A percentile compares a stretch with the other conserved stretches of the same genome.
Conservation (phyloP, 2,113 vertebrate species). For the Alces alces region DNA sequence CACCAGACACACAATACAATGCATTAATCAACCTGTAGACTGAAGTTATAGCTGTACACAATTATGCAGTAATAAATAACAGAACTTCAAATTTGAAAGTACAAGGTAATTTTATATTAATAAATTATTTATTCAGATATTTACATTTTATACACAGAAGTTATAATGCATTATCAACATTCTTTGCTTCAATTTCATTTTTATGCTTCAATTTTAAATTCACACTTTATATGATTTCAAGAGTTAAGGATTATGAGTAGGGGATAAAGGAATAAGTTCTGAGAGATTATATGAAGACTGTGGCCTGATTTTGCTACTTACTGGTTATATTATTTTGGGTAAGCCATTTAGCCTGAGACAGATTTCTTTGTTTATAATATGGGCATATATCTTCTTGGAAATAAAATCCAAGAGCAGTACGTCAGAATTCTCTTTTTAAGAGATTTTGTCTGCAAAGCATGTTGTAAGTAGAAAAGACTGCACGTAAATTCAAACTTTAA, state of each 20-base stretch:
- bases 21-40: neutral
- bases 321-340: neutral
- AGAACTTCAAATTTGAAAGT: slow-evolving; percentile 7
- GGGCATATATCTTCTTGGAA: neutral
- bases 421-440: neutral
- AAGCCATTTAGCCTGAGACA: neutral
- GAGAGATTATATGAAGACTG: neutral
- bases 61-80: neutral
- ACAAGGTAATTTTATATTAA: neutral
- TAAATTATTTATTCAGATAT: neutral
- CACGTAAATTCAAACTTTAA: slow-evolving; percentile 8
- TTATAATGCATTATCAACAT: neutral
- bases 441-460: neutral
- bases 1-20: neutral
- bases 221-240: slow-evolving; percentile 8
- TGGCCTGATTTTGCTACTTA: neutral
- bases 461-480: neutral
- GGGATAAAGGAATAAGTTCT: neutral
- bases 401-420: neutral
- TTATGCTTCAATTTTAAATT: neutral
- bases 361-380: neutral
- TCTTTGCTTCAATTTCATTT: neutral
- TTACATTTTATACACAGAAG: slow-evolving; percentile 17
- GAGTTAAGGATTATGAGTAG: neutral
- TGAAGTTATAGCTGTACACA: neutral